A percentile compares a stretch with the other conserved stretches of the same genome.
Evolutionary conservation across 2,888 invertebrate genomes (phyloP).

Genomic region (Cataglyphis livida): DNA sequence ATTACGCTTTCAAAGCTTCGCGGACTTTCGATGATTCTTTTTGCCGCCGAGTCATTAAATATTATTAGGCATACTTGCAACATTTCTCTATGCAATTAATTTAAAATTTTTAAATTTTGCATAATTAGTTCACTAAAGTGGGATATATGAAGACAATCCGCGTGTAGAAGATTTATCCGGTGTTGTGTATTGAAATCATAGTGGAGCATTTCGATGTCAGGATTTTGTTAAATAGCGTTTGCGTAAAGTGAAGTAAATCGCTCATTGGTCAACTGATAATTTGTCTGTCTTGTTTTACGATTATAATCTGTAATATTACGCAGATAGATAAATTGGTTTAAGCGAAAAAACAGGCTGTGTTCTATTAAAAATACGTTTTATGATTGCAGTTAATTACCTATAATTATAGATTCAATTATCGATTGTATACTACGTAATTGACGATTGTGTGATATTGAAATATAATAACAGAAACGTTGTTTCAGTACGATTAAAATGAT

Average conservation of each 20-base stretch:
- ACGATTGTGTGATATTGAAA: background rate
- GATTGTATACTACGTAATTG: conserved; percentile 10
- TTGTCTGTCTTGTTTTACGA: conserved; percentile 5
- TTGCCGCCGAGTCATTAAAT: conserved; percentile 21
- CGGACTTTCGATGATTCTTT: conserved; percentile 5
- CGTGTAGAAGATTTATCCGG: conserved; percentile 13
- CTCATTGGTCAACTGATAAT: conserved; percentile 30
- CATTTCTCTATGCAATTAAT: conserved; percentile 27
- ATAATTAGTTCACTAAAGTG: background rate
- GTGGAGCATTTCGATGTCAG: background rate
- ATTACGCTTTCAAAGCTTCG: background rate
- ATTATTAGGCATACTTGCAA: conserved; percentile 17
- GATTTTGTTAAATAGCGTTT: conserved; percentile 28
- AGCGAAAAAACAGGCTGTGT: background rate
- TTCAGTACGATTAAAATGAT: background rate
- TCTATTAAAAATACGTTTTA: background rate
- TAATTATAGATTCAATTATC: conserved; percentile 17
- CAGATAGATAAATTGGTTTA: background rate
- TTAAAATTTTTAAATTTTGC: background rate
- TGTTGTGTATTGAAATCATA: conserved; percentile 21
- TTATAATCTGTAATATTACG: background rate
- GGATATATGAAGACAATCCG: background rate
- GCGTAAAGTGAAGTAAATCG: conserved; percentile 30
- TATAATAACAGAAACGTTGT: background rate
- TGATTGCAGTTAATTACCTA: conserved; percentile 7